phyloP scores from a whole-genome alignment of 2,113 vertebrate genomes.

The Cyphomyrus plagiostoma region DNA sequence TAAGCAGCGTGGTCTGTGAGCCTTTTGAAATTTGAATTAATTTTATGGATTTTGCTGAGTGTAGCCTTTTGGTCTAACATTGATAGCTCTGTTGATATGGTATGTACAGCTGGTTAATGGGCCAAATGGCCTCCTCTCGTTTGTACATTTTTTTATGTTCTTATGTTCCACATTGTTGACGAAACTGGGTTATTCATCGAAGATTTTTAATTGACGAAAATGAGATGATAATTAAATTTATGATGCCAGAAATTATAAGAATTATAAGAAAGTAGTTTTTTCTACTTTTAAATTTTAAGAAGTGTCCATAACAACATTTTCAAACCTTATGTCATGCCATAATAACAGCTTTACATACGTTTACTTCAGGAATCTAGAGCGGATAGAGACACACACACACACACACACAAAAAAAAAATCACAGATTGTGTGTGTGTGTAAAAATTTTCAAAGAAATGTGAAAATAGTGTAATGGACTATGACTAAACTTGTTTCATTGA shows the following conservation, averaged over 20 bases:
- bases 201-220: background rate
- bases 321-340: background rate
- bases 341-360: background rate
- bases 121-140: too few species aligned
- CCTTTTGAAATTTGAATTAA: too few species aligned
- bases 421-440: background rate
- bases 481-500: background rate
- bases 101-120: too few species aligned
- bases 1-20: conserved; percentile 52
- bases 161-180: too few species aligned
- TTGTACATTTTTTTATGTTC: too few species aligned
- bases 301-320: background rate
- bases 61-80: too few species aligned
- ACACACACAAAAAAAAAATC: too few species aligned
- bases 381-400: background rate
- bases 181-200: background rate
- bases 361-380: background rate
- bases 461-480: background rate
- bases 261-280: background rate
- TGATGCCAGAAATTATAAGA: background rate
- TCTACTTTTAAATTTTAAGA: background rate
- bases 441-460: background rate
- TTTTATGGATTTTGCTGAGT: too few species aligned
- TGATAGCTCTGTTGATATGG: too few species aligned
- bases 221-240: background rate